Conservation (phyloP, 92 coral and sea anemone genomes). For the Blastomussa wellsi region DNA sequence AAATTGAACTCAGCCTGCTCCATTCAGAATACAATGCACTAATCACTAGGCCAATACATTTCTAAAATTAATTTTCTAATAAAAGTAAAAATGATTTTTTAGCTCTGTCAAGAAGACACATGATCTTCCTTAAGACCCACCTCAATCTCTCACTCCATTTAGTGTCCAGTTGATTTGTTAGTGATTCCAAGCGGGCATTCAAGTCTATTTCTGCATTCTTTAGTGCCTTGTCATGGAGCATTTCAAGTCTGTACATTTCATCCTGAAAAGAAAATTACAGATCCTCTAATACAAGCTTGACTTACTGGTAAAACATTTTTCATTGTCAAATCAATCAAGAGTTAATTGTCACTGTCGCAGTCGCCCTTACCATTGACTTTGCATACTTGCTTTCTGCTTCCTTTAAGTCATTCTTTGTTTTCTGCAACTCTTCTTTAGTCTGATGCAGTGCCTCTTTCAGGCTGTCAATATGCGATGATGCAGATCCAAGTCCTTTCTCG, state of each 20-base stretch:
- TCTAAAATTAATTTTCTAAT: too few species aligned
- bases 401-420: slow-evolving; percentile 68
- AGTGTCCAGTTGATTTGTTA: slow-evolving; percentile 66
- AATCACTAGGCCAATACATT: too few species aligned
- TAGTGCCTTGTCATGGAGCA: slow-evolving; percentile 52
- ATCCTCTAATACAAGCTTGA: not conserved
- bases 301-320: too few species aligned
- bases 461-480: slow-evolving; percentile 76
- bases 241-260: slow-evolving; percentile 65
- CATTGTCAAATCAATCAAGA: too few species aligned
- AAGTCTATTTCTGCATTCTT: slow-evolving; percentile 67
- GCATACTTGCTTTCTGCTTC: slow-evolving; percentile 59
- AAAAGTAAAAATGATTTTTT: not conserved
- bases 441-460: slow-evolving; percentile 69
- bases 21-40: too few species aligned
- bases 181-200: slow-evolving; percentile 62
- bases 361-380: slow-evolving; percentile 61
- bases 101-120: not conserved
- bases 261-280: slow-evolving; percentile 42
- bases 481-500: slow-evolving; percentile 94
- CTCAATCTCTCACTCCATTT: slow-evolving; percentile 88
- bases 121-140: slow-evolving; percentile 39
- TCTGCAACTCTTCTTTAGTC: slow-evolving; percentile 55
- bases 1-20: too few species aligned
- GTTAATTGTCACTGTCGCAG: too few species aligned